Conservation (phyloP, 2,797 vertebrate species). For the Momotus momota region DNA sequence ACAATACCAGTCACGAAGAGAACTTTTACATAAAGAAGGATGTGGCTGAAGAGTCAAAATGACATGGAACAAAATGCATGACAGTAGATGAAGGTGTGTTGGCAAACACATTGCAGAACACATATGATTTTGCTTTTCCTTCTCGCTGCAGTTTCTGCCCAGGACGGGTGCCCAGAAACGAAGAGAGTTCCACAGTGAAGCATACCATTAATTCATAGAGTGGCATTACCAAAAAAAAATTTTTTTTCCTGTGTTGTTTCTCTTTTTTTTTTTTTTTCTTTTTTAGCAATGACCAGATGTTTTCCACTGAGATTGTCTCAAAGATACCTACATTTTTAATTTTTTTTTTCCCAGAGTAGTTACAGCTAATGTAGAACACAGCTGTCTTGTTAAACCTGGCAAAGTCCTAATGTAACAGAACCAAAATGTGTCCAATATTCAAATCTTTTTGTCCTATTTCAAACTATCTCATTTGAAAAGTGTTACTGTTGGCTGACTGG, state of each 20-base stretch:
- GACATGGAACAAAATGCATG: not conserved
- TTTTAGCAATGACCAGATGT: not conserved
- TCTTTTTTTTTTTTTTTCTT: not conserved
- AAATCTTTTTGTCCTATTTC: constrained; percentile 7
- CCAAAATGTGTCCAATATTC: not conserved
- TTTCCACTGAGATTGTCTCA: constrained; percentile 22
- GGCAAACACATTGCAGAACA: not conserved
- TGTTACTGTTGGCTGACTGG: not conserved
- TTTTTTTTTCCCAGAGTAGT: not conserved
- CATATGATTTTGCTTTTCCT: not conserved
- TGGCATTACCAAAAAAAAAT: not conserved
- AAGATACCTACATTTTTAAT: not conserved
- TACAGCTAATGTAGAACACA: constrained; percentile 25
- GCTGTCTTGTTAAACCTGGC: not conserved
- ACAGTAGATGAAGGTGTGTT: not conserved
- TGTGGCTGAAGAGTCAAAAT: not conserved
- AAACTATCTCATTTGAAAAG: not conserved
- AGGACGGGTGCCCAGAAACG: not conserved
- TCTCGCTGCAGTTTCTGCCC: not conserved
- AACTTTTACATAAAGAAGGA: not conserved
- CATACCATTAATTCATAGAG: not conserved
- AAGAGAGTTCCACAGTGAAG: not conserved
- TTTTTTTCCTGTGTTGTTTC: not conserved
- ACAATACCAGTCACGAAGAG: not conserved
- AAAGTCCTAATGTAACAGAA: not conserved